phyloP scores from a whole-genome alignment of 2,888 invertebrate genomes.

The Drosophila peninsularis region DNA sequence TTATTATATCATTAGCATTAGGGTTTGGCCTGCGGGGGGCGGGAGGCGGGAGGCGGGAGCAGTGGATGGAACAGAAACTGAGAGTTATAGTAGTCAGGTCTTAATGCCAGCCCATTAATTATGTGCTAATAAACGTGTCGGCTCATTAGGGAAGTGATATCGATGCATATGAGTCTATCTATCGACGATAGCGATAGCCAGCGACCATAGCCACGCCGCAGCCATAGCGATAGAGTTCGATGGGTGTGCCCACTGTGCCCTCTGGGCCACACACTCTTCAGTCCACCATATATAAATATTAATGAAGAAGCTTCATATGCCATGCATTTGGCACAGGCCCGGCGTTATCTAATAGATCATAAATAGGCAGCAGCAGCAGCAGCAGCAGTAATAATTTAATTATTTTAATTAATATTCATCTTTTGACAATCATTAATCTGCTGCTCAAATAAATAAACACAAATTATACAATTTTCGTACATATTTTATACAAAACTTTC shows the following conservation, averaged over 20 bases:
- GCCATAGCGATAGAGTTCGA: neutral
- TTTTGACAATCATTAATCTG: conserved; percentile 20
- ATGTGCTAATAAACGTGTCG: conserved; percentile 60
- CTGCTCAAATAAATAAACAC: conserved; percentile 1
- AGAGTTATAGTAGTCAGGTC: conserved; percentile 4
- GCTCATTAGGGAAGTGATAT: conserved; percentile 61
- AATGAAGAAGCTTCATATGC: conserved; percentile 40
- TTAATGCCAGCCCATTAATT: conserved; percentile 45
- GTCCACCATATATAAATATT: conserved; percentile 40
- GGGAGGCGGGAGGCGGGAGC: neutral
- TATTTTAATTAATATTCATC: conserved; percentile 50
- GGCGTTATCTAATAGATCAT: conserved; percentile 51
- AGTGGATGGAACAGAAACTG: neutral
- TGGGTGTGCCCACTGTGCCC: conserved; percentile 46
- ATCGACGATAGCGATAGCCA: conserved; percentile 4
- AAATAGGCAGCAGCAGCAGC: conserved; percentile 1
- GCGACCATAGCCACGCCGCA: neutral
- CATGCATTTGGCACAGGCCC: conserved; percentile 43
- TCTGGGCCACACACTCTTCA: conserved; percentile 22
- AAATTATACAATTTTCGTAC: neutral
- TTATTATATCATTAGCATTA: conserved; percentile 50
- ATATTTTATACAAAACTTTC: conserved; percentile 31
- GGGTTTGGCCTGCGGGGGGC: no score
- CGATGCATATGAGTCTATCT: conserved; percentile 20
- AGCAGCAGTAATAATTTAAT: conserved; percentile 39